phyloP scores from a whole-genome alignment of 2,888 invertebrate genomes.

The Noctua pronuba region DNA sequence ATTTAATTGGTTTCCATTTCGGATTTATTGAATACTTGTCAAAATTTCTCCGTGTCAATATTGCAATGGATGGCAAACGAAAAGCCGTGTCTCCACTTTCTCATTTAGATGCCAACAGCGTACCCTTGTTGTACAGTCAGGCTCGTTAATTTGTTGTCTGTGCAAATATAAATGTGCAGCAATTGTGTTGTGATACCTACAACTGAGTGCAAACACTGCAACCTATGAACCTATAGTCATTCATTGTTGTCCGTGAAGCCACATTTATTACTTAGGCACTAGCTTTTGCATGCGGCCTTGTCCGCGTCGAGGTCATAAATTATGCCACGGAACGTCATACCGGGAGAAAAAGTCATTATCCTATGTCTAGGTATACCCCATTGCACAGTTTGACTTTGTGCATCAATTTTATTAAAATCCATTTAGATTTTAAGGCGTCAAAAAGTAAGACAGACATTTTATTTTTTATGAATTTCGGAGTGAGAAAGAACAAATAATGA shows the following conservation, averaged over 20 bases:
- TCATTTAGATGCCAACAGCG: constrained; percentile 34
- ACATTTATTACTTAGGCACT: not conserved
- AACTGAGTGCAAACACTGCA: not conserved
- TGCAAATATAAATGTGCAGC: not conserved
- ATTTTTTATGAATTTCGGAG: not conserved
- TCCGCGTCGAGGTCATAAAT: not conserved
- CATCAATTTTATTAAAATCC: not conserved
- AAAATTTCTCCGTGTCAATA: constrained; percentile 10
- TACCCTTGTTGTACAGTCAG: constrained; percentile 34
- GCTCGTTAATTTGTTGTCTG: not conserved
- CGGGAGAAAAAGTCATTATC: not conserved
- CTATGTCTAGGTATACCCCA: not conserved
- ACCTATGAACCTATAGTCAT: not conserved
- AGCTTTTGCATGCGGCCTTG: not conserved
- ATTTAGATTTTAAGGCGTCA: not conserved
- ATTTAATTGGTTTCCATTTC: constrained; percentile 44
- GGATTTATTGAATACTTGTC: not conserved
- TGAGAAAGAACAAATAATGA: not conserved
- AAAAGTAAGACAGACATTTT: not conserved
- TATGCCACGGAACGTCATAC: not conserved
- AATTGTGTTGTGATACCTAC: not conserved
- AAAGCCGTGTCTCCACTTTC: constrained; percentile 37
- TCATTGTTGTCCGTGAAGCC: not conserved
- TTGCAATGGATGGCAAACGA: constrained; percentile 40
- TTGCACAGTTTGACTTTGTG: not conserved